Evolutionary conservation across 2,113 vertebrate species (phyloP), one percentile per base, ranked within the genome.

Genomic region (Protomyctophum bolini): DNA sequence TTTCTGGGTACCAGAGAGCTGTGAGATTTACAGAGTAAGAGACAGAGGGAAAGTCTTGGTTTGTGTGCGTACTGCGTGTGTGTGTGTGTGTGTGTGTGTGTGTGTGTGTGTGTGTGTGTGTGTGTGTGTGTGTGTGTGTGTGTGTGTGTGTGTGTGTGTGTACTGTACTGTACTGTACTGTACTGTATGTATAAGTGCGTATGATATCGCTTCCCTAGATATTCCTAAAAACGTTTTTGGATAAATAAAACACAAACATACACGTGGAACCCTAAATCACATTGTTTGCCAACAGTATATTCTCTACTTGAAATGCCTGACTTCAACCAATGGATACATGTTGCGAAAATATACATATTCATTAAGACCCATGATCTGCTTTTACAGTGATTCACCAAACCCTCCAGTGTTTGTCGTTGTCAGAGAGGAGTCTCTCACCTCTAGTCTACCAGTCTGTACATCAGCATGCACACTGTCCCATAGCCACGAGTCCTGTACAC

Each of bases 401-500:
- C 33, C 33, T 41, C 33, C 33, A 41, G 33, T 41, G 33, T 41
- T 41, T 41, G 33, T 41, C 33, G 33, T 41, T 41, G 33, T 41
- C 82, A 77, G 62, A 71, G 81, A 68, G 71, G 68, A 83, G 77
- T 75, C 73, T 73, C 46, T 70, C 63, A 8, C 61, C 48, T 77
- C 57, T 64, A 61, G 59, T 33, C 54, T 66, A 63, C 77, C 65
- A 73, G 67, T 81, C 69, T 77, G 12, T 82, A 73, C 71, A 72
- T 83, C 74, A 69, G 70, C 84, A 76, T 82, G 87, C 72, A 70
- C 65, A 70, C 80, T 76, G 80, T 84, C 82, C 83, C 79, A 73
- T 50, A 80, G 83, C 74, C 80, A 84, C 69, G 84, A 56, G 78
- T 88, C 72, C 85, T 88, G 64, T 73, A 83, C 82, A 86, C 77